Base-by-base conservation (phyloP, 1,140 invertebrate genomes). In the Musca vetustissima region DNA sequence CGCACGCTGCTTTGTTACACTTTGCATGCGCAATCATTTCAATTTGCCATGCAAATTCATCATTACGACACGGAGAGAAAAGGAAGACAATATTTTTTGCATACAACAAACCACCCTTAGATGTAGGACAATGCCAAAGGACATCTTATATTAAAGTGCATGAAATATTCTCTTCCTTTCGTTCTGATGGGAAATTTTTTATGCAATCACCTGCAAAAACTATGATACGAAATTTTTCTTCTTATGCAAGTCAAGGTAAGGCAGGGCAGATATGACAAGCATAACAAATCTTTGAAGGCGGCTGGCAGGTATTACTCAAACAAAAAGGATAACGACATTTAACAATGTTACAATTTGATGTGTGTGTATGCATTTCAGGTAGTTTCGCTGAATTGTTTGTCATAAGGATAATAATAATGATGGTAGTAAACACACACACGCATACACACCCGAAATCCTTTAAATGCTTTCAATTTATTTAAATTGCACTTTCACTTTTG, bases 401-500 rank as follows among this genome's bases (percentile, higher is more conserved):
- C 28, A 61, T 36, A 13, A 21, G 36, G 13, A 21, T 61, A 61
- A 36, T 61, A 43, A 61, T 61, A 6, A 61, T 43, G 28, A 59
- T 43, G 17, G 14, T 57, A 57, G 36, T 43, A 43, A 43, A 43
- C 13, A 43, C 13, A 11, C 36, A 21, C 17, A 53, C 50, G 17
- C 17, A 53, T 17, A 21, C 22, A 9, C 22, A 9, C 4, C 6
- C 22, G 13, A 53, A 53, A 53, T 53, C 17, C 22, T 57, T 28
- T 22, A 28, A 28, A 15, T 57, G 13, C 11, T 57, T 28, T 43
- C 28, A 17, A 61, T 43, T 36, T 61, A 61, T 61, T 61, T 61
- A 61, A 61, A 61, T 61, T 61, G 57, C 57, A 61, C 57, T 61
- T 61, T 61, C 57, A 61, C 57, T 61, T 61, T 36, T 21, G 57